A percentile compares a stretch with the other conserved stretches of the same genome.
These are phyloP conservation scores for Cylas formicarius DNA, from an alignment of 1,140 invertebrate species.

Conservation along the genomic window DNA sequence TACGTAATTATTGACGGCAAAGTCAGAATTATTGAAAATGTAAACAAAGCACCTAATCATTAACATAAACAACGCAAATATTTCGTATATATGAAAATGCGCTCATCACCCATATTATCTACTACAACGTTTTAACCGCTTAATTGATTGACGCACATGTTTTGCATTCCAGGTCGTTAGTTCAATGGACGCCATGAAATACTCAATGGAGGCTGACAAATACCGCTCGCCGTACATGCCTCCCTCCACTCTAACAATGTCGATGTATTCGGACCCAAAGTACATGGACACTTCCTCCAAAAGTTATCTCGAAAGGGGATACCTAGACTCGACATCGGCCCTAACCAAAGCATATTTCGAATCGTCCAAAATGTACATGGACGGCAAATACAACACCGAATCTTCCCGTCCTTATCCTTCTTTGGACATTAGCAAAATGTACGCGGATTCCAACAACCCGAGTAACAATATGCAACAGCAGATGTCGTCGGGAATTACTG, in stretches of 20 bases:
- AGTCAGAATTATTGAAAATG: no score
- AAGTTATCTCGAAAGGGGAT: slow-evolving; percentile 60
- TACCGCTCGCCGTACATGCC: slow-evolving; percentile 63
- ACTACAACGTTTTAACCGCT: no score
- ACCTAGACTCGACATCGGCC: slow-evolving; percentile 57
- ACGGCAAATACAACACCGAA: slow-evolving; percentile 50
- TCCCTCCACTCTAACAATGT: slow-evolving; percentile 53
- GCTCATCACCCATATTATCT: no score
- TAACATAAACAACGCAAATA: no score
- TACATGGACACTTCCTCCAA: slow-evolving; percentile 55
- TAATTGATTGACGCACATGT: no score
- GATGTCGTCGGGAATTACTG: slow-evolving; percentile 39
- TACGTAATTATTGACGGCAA: no score
- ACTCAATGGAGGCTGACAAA: slow-evolving; percentile 68
- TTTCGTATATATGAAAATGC: no score
- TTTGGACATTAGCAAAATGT: slow-evolving; percentile 66
- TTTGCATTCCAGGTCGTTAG: slow-evolving; percentile 53
- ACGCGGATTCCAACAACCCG: slow-evolving; percentile 36
- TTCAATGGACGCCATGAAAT: slow-evolving; percentile 71
- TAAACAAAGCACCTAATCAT: no score
- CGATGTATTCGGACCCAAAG: slow-evolving; percentile 62
- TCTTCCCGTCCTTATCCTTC: slow-evolving; percentile 39
- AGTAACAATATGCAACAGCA: no score
- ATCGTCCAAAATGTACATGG: slow-evolving; percentile 70
- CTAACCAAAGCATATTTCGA: slow-evolving; percentile 73